Evolutionary conservation across 2,797 vertebrate species (phyloP), one percentile per base, ranked within the genome.

Genomic region (Petrocephalus schoutedeni): DNA sequence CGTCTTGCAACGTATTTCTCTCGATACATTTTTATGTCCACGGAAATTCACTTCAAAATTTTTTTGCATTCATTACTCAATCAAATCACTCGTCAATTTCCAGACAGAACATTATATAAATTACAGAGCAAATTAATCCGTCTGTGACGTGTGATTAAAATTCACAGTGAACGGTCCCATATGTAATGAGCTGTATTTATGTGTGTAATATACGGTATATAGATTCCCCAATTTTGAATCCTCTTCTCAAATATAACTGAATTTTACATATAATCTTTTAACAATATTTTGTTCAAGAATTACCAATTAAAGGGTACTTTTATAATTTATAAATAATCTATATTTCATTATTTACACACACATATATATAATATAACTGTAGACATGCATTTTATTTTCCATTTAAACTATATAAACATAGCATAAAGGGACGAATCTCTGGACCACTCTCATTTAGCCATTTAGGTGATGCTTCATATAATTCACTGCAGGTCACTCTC

Each of bases 121-220:
- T 56, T 54, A 54, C 53, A 85, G 83, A 56, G 28, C 83, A 56
- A 56, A 32, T 28, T 54, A 56, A 56, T 85, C 83, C 49, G 82
- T 84, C 83, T 54, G 83, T 54, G 54, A 32, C 54, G 23, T 54
- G 51, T 28, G 51, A 54, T 84, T 85, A 54, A 85, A 85, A 56
- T 54, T 56, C 23, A 32, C 51, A 85, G 83, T 23, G 83, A 84
- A 85, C 83, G 32, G 23, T 54, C 83, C 23, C 51, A 56, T 54
- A 85, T 80, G 54, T 49, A 80, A 80, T 49, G 74, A 80, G 74
- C 41, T 80, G 74, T 80, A 80, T 80, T 85, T 56, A 80, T 49
- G 74, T 77, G 14, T 77, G 36, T 28, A 56, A 77, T 58, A 41
- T 41, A 80, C 64, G 7, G 10, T 57, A 56, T 77, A 58, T 87